Conservation (phyloP, 2,888 invertebrate species). For the Bombyx huttoni region DNA sequence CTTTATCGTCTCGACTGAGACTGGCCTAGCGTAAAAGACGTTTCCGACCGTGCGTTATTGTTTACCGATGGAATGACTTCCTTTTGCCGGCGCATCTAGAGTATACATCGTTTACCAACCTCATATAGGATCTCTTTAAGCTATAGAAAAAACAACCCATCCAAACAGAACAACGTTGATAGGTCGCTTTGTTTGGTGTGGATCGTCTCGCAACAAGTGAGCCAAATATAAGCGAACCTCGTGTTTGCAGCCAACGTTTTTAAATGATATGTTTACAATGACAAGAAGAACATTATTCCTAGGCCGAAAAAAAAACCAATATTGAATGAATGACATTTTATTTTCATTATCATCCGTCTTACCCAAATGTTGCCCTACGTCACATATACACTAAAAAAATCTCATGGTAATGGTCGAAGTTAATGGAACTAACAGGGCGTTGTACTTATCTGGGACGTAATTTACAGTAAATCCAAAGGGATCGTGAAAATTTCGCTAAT, state of each 20-base stretch:
- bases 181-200: neutral
- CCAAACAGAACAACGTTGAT: neutral
- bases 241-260: neutral
- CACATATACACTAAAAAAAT: no score
- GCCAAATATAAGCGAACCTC: neutral
- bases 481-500: no score
- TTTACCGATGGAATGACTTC: constrained; percentile 61
- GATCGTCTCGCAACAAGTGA: neutral
- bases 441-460: no score
- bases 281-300: neutral
- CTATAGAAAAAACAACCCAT: neutral
- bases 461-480: no score
- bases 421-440: no score
- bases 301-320: no score
- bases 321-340: no score
- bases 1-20: constrained; percentile 49
- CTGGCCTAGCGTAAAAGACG: constrained; percentile 51
- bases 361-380: no score
- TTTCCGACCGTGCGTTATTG: constrained; percentile 60
- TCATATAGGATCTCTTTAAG: neutral
- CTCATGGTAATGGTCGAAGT: no score
- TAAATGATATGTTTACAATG: neutral
- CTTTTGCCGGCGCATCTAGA: constrained; percentile 39
- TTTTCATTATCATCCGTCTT: no score
- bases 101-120: constrained; percentile 16